Evolutionary conservation across 2,888 invertebrate species (phyloP).

Genomic region (Stictocephala bisonia): DNA sequence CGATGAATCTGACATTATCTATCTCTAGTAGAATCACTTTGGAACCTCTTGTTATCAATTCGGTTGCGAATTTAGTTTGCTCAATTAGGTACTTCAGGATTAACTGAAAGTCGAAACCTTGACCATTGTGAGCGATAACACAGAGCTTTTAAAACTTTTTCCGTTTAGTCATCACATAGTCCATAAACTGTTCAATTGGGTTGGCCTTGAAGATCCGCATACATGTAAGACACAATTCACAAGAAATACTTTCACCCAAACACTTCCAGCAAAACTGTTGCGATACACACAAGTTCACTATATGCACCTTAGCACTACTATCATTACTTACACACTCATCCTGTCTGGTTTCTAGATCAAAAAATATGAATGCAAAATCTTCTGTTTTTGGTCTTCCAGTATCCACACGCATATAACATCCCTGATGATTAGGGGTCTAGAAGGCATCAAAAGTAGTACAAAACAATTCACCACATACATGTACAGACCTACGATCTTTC

Average conservation of each 20-base stretch:
- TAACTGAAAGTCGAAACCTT: conserved; percentile 30
- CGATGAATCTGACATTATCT: conserved; percentile 16
- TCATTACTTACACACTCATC: too few relatives aligned
- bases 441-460: too few relatives aligned
- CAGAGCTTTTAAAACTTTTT: too few relatives aligned
- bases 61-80: neutral
- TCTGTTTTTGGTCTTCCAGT: too few relatives aligned
- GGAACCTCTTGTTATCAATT: neutral
- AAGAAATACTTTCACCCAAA: neutral
- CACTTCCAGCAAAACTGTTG: neutral
- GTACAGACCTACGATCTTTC: too few relatives aligned
- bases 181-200: neutral
- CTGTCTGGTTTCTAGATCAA: too few relatives aligned
- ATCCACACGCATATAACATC: too few relatives aligned
- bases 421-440: too few relatives aligned
- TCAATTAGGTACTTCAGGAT: conserved; percentile 17
- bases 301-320: neutral
- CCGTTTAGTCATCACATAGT: conserved; percentile 22
- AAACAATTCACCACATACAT: too few relatives aligned
- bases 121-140: neutral
- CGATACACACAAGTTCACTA: conserved; percentile 19
- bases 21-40: neutral
- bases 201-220: neutral
- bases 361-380: too few relatives aligned
- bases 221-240: neutral